These are phyloP conservation scores for Strigamia transsilvanica DNA, from an alignment of 2,888 invertebrate genomes.

Conservation along the genomic window DNA sequence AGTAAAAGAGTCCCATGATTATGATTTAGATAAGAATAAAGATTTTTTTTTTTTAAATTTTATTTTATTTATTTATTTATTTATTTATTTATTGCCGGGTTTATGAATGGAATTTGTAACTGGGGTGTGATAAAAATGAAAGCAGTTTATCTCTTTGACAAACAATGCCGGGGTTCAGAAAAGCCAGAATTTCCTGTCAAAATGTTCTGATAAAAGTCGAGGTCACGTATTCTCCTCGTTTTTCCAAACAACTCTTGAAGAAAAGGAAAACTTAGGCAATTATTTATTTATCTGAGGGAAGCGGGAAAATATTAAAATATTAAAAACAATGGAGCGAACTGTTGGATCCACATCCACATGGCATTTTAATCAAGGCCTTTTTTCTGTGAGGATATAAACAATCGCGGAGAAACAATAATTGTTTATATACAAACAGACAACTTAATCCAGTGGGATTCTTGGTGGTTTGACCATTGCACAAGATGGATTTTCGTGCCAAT, in stretches of 20 bases:
- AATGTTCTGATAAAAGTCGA: conserved; percentile 33
- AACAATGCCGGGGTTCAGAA: not conserved
- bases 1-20: conserved; percentile 4
- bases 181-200: conserved; percentile 34
- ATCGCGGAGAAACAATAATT: no score
- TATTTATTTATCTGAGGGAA: no score
- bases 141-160: conserved; percentile 22
- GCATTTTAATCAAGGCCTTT: no score
- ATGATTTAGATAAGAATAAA: not conserved
- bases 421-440: no score
- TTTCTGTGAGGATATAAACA: no score
- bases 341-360: no score
- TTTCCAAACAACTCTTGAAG: not conserved
- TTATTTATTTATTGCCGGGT: not conserved
- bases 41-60: not conserved
- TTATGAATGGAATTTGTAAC: conserved; percentile 11
- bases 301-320: no score
- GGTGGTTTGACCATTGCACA: no score
- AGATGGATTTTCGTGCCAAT: no score
- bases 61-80: not conserved
- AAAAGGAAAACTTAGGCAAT: not conserved
- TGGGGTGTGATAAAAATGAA: conserved; percentile 13
- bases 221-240: not conserved
- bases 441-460: no score
- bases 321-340: no score